Evolutionary conservation across 2,113 vertebrate genomes (phyloP).

Genomic region (Mus musculus): DNA sequence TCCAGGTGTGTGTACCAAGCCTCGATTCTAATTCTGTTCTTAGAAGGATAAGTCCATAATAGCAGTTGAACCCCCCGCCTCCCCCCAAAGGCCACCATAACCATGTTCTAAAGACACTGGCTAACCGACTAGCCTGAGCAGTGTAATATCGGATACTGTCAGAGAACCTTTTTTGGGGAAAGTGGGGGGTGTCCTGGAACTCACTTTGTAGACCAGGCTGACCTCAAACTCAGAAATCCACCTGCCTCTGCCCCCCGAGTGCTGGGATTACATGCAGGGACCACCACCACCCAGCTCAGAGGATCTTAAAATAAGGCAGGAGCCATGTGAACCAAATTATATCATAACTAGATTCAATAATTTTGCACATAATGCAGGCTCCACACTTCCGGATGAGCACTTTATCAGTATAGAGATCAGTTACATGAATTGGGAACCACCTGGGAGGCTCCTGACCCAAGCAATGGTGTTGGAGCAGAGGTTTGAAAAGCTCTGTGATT

Average conservation of each 20-base stretch:
- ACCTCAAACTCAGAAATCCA: background rate
- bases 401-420: background rate
- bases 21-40: background rate
- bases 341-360: background rate
- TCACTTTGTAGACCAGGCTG: background rate
- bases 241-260: background rate
- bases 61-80: background rate
- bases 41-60: background rate
- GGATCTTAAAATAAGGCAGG: background rate
- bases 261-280: background rate
- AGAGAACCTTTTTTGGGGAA: background rate
- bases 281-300: background rate
- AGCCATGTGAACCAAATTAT: background rate
- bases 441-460: background rate
- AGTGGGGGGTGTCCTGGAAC: background rate
- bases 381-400: background rate
- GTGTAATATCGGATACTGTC: background rate
- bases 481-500: background rate
- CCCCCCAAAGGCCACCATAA: background rate
- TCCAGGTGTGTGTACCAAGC: background rate
- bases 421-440: too few species aligned
- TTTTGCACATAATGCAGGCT: background rate
- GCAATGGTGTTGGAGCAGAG: background rate
- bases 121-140: background rate
- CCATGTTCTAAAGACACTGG: background rate